Evolutionary conservation across 2,113 vertebrate species (phyloP).

Genomic region (Lonchura striata): DNA sequence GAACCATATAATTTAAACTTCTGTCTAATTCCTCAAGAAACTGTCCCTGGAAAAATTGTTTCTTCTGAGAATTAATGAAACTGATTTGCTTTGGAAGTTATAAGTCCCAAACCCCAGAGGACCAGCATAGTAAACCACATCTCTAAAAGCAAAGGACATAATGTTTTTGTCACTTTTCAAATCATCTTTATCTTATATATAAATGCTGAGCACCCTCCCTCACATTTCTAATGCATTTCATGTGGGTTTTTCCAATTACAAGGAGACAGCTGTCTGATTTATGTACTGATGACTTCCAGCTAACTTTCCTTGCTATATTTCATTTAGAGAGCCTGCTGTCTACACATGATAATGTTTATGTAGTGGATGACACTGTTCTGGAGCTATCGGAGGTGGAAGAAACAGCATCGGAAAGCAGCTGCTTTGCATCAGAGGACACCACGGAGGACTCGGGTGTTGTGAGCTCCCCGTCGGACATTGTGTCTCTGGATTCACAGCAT

Average conservation of each 20-base stretch:
- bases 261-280: neutral
- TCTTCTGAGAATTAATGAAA: neutral
- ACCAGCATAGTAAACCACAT: neutral
- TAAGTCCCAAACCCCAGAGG: neutral
- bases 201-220: neutral
- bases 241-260: neutral
- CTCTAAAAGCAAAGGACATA: neutral
- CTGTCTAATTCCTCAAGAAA: neutral
- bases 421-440: conserved; percentile 84
- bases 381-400: conserved; percentile 75
- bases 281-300: neutral
- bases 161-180: neutral
- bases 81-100: neutral
- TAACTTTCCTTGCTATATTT: conserved; percentile 53
- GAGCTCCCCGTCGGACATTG: conserved; percentile 80
- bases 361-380: conserved; percentile 43
- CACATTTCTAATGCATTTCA: neutral
- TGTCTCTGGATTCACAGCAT: conserved; percentile 81
- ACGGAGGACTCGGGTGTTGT: conserved; percentile 82
- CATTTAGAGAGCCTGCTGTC: conserved; percentile 78
- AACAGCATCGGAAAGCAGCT: conserved; percentile 82
- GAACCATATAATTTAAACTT: neutral
- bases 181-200: neutral
- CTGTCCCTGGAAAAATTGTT: neutral
- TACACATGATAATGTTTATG: conserved; percentile 24